These are phyloP conservation scores for Temnothorax ravouxi DNA, from an alignment of 2,888 invertebrate genomes.

Conservation along the genomic window DNA sequence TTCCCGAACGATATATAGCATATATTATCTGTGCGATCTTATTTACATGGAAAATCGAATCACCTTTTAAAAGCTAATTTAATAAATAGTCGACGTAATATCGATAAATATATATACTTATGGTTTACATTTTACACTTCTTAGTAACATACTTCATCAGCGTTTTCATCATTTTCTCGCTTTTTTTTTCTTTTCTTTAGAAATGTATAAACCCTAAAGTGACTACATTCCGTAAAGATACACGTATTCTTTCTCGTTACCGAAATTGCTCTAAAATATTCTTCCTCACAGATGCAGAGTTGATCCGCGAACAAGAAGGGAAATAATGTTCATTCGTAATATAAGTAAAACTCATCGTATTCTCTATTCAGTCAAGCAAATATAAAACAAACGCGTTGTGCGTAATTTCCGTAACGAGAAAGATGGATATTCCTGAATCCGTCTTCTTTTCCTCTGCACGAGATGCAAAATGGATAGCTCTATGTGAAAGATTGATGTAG, in stretches of 20 bases:
- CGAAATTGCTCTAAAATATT: not conserved
- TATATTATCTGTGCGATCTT: constrained; percentile 22
- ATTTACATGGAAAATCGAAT: constrained; percentile 29
- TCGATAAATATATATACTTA: constrained; percentile 36
- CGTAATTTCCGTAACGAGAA: constrained; percentile 14
- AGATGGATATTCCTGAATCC: constrained; percentile 32
- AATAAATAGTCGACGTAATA: constrained; percentile 30
- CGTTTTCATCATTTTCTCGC: not conserved
- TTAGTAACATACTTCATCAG: not conserved
- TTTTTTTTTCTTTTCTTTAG: constrained; percentile 26
- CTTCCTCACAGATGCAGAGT: not conserved
- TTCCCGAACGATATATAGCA: constrained; percentile 1
- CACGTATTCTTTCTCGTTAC: not conserved
- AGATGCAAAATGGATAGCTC: constrained; percentile 4
- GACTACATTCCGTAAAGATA: constrained; percentile 11
- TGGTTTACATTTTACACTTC: constrained; percentile 3
- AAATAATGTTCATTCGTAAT: constrained; percentile 10
- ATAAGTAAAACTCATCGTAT: not conserved
- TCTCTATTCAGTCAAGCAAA: not conserved
- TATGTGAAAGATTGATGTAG: not conserved
- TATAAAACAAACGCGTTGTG: not conserved
- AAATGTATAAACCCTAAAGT: constrained; percentile 65
- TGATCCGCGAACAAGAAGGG: not conserved
- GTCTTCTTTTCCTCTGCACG: not conserved
- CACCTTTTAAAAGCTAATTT: constrained; percentile 15